Percentiles rank a stretch among this genome's conserved stretches.
phyloP scores from a whole-genome alignment of 2,797 vertebrate species.

The Rhynchotus rufescens region DNA sequence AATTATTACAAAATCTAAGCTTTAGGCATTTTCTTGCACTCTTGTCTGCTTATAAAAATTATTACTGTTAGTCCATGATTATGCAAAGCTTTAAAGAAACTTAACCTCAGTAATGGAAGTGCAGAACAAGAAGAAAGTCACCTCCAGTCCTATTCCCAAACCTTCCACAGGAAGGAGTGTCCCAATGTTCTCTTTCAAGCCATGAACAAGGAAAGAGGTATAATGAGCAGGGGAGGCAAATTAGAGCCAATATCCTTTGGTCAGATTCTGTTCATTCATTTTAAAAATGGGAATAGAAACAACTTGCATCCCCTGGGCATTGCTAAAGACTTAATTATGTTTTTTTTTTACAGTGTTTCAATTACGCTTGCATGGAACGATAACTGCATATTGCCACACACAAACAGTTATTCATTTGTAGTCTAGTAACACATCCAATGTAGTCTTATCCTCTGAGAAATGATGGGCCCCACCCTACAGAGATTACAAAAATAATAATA shows the following conservation, averaged over 20 bases:
- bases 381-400: constrained; percentile 59
- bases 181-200: not conserved
- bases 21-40: constrained; percentile 45
- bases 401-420: constrained; percentile 61
- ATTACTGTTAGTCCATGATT: not conserved
- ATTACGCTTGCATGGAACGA: constrained; percentile 47
- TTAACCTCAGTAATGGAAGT: not conserved
- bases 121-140: not conserved
- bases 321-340: constrained; percentile 68
- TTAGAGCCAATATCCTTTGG: constrained; percentile 35
- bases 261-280: constrained; percentile 61
- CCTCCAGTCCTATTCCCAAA: not conserved
- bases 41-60: not conserved
- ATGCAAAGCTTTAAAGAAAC: not conserved
- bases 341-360: constrained; percentile 51
- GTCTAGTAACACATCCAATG: constrained; percentile 26
- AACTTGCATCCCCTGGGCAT: constrained; percentile 40
- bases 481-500: constrained; percentile 51
- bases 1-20: constrained; percentile 13
- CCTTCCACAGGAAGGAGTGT: constrained; percentile 24
- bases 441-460: constrained; percentile 55
- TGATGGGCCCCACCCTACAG: constrained; percentile 19
- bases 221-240: constrained; percentile 18
- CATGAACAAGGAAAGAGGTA: not conserved
- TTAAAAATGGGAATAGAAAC: constrained; percentile 59